These are phyloP conservation scores for Mantis religiosa DNA, from an alignment of 2,888 invertebrate species.

Conservation along the genomic window DNA sequence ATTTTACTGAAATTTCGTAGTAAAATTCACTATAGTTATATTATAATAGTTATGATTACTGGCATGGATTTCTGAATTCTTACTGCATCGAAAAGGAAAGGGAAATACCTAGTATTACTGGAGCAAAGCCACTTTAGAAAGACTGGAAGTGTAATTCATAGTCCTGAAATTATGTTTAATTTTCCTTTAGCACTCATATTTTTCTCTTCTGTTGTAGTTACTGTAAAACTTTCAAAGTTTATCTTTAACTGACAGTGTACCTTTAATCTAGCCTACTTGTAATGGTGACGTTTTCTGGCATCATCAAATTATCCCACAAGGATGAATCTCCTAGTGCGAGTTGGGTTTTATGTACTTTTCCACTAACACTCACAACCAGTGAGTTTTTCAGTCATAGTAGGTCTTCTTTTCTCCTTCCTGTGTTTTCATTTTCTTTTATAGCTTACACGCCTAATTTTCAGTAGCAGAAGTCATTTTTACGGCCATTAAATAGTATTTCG, in stretches of 20 bases:
- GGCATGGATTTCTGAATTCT: too few relatives aligned
- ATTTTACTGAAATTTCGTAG: too few relatives aligned
- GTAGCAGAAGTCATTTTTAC: neutral
- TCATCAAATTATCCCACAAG: neutral
- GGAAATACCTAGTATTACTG: too few relatives aligned
- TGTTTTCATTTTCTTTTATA: neutral
- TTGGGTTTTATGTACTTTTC: neutral
- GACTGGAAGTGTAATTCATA: neutral
- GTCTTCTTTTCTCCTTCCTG: too few relatives aligned
- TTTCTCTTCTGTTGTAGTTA: neutral
- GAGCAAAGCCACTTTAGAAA: neutral
- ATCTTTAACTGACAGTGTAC: neutral
- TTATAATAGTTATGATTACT: too few relatives aligned
- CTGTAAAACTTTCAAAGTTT: neutral
- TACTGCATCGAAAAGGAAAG: too few relatives aligned
- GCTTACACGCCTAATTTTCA: neutral
- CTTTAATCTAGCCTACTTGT: neutral
- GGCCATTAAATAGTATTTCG: neutral
- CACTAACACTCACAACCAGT: neutral
- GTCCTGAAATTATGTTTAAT: neutral
- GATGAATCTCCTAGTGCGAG: neutral
- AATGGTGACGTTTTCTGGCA: neutral
- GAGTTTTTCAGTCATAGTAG: too few relatives aligned
- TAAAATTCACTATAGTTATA: too few relatives aligned
- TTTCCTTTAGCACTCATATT: neutral